Conservation (phyloP, 2,797 vertebrate species). For the Oreochromis mossambicus region DNA sequence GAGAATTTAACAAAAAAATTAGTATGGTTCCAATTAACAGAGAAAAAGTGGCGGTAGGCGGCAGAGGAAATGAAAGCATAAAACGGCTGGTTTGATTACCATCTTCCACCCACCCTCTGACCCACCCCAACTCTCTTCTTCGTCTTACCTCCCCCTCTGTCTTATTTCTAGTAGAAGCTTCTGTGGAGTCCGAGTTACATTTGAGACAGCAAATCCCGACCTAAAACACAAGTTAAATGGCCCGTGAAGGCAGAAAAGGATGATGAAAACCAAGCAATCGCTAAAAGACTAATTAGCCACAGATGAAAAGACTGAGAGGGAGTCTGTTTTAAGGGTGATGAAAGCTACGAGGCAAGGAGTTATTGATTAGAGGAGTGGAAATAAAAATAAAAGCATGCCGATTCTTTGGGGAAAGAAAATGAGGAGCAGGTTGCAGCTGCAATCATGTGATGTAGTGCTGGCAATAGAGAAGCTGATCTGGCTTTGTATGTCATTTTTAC, state of each 20-base stretch:
- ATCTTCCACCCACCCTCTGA: not conserved
- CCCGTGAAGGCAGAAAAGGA: slow-evolving; percentile 43
- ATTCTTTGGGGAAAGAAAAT: slow-evolving; percentile 18
- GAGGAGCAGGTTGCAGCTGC: slow-evolving; percentile 50
- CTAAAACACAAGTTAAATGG: slow-evolving; percentile 41
- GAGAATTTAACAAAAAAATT: slow-evolving; percentile 16
- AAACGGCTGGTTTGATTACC: slow-evolving; percentile 63
- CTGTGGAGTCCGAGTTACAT: slow-evolving; percentile 3
- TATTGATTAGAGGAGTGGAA: slow-evolving; percentile 58
- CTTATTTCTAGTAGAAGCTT: slow-evolving; percentile 20
- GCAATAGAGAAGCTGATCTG: not conserved
- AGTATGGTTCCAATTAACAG: slow-evolving; percentile 64
- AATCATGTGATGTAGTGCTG: not conserved
- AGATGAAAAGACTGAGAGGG: slow-evolving; percentile 34
- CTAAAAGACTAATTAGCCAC: slow-evolving; percentile 43
- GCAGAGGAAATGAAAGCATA: slow-evolving; percentile 66
- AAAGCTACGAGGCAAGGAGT: slow-evolving; percentile 23
- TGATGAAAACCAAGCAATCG: slow-evolving; percentile 41
- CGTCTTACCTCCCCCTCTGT: not conserved
- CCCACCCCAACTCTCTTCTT: not conserved
- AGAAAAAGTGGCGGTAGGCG: slow-evolving; percentile 33
- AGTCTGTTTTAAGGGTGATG: slow-evolving; percentile 37
- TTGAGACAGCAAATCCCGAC: slow-evolving; percentile 6
- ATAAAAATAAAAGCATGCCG: slow-evolving; percentile 13
- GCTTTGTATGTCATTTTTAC: not conserved